Percentiles rank a stretch among this genome's conserved stretches.
Evolutionary conservation across 2,113 vertebrate genomes (phyloP).

Genomic region (Cairina moschata): DNA sequence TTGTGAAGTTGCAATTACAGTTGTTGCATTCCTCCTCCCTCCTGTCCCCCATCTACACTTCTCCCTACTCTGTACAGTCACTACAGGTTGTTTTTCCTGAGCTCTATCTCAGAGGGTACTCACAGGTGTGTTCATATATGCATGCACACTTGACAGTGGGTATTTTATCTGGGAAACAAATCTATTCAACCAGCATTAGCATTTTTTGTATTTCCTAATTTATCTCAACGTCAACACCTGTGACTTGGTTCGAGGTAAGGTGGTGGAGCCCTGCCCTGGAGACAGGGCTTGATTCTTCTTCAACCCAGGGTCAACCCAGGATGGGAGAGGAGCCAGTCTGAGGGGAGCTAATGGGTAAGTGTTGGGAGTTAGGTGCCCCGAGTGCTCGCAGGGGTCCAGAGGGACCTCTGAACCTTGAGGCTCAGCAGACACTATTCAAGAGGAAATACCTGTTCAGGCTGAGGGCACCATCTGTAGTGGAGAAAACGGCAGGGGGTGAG

Average conservation of each 20-base stretch:
- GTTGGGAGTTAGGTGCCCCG: background rate
- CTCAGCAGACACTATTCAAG: background rate
- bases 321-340: background rate
- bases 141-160: background rate
- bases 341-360: background rate
- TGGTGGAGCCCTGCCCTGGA: background rate
- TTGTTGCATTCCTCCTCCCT: background rate
- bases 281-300: background rate
- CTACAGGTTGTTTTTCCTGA: background rate
- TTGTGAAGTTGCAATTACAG: background rate
- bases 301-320: fast-evolving
- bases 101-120: background rate
- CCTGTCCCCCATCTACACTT: background rate
- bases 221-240: slow-evolving; percentile 48
- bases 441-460: background rate
- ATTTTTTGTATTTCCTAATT: slow-evolving; percentile 46
- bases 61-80: background rate
- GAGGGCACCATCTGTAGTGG: fast-evolving
- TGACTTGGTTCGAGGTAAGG: background rate
- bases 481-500: background rate
- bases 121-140: slow-evolving; percentile 10
- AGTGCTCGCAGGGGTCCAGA: background rate
- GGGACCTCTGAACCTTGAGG: background rate
- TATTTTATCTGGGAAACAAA: slow-evolving; percentile 50
- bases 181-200: slow-evolving; percentile 31